Conservation (phyloP, 2,797 vertebrate genomes). For the Thripadectes ignobilis region DNA sequence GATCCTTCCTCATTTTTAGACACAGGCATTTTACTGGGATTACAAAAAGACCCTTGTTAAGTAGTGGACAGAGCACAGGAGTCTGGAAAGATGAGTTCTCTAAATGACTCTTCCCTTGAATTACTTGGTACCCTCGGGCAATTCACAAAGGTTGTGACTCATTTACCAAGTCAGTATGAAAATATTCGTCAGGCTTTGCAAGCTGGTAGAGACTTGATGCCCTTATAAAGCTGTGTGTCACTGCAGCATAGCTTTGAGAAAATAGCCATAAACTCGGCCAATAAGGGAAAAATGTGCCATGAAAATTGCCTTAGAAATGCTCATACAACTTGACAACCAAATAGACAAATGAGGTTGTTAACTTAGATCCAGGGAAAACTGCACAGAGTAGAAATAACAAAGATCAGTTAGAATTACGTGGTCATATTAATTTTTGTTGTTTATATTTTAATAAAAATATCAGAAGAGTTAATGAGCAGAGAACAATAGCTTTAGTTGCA, state of each 20-base stretch:
- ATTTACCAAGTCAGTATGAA: background rate
- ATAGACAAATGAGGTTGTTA: background rate
- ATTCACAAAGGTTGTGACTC: constrained; percentile 14
- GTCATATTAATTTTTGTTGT: background rate
- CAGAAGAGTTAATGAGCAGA: background rate
- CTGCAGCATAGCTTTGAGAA: background rate
- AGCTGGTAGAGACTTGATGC: background rate
- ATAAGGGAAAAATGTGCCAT: background rate
- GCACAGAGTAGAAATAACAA: background rate
- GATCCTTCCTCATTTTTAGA: background rate
- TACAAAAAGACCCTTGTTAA: constrained; percentile 12
- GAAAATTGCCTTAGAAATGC: background rate
- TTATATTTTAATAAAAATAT: constrained; percentile 1
- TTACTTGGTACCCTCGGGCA: background rate
- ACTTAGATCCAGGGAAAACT: background rate
- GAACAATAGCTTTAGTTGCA: background rate
- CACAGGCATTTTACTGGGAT: background rate
- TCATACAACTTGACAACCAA: background rate
- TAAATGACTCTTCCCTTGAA: background rate
- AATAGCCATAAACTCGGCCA: background rate
- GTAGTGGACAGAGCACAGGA: background rate
- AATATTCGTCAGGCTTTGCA: background rate
- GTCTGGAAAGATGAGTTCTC: background rate
- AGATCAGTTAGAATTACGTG: background rate
- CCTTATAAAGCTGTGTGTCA: background rate